phyloP scores from a whole-genome alignment of 2,113 vertebrate species.

The Lasiurus borealis region DNA sequence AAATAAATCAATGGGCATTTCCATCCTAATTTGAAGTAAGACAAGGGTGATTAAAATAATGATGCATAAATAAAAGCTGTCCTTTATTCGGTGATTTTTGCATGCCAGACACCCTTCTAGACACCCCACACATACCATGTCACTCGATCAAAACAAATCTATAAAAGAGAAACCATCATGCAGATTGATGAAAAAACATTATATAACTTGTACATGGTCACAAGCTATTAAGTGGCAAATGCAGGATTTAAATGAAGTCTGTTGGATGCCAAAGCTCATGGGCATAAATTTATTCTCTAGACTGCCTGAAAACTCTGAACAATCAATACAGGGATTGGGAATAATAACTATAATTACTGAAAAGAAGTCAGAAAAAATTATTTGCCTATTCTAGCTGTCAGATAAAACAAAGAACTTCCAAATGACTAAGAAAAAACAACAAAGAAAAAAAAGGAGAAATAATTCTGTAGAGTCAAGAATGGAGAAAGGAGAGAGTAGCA shows the following conservation, averaged over 20 bases:
- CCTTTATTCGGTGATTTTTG: not conserved
- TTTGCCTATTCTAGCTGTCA: not conserved
- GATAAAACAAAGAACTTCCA: not conserved
- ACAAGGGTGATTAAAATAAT: not conserved
- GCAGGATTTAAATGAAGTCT: not conserved
- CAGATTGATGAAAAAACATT: slow-evolving; percentile 1
- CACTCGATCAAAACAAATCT: not conserved
- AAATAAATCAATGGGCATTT: not conserved
- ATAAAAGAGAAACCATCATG: not conserved
- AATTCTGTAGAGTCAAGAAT: not conserved
- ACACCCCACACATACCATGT: not conserved
- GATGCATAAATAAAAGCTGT: not conserved
- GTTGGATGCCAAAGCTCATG: not conserved
- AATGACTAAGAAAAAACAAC: not conserved
- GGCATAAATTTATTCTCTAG: not conserved
- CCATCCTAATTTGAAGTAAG: not conserved
- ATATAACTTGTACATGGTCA: not conserved
- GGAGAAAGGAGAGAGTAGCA: not conserved
- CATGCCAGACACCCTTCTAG: not conserved
- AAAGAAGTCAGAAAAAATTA: not conserved
- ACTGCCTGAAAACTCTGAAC: not conserved
- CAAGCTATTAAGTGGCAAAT: not conserved
- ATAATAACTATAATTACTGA: not conserved
- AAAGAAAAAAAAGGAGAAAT: not conserved
- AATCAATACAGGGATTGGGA: not conserved